Evolutionary conservation across 2,113 vertebrate genomes (phyloP).

Genomic region (Himantopus leucocephalus): DNA sequence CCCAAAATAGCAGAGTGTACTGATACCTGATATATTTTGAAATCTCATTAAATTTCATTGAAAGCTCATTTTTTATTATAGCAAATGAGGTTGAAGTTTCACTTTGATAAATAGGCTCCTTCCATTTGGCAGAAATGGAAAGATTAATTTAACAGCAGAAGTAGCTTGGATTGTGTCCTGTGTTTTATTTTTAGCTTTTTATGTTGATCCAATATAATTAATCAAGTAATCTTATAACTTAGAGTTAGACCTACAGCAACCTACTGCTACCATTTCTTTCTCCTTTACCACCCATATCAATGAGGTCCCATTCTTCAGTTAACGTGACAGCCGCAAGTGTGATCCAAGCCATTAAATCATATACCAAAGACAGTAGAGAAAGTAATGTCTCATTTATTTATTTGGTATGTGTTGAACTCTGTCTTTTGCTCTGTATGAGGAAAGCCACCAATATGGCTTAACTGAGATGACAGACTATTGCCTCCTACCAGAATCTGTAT

Average conservation of each 20-base stretch:
- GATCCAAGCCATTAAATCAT: background rate
- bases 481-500: background rate
- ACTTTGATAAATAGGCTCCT: background rate
- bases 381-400: background rate
- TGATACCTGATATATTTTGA: background rate
- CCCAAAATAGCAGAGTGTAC: background rate
- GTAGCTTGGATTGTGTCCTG: background rate
- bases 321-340: background rate
- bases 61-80: conserved; percentile 8
- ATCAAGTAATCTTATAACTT: background rate
- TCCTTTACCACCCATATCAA: background rate
- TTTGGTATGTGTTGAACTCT: background rate
- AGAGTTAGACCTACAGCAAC: background rate
- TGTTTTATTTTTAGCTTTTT: background rate
- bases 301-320: background rate
- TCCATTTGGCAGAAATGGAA: background rate
- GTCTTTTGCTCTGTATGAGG: background rate
- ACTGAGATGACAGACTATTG: background rate
- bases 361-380: background rate
- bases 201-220: background rate
- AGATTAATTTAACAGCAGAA: background rate
- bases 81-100: background rate
- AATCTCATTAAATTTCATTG: background rate
- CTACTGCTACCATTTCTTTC: background rate
- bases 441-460: background rate